Percentiles rank a stretch among this genome's conserved stretches.
These are phyloP conservation scores for Pedionomus torquatus DNA, from an alignment of 2,113 vertebrate genomes.

Conservation along the genomic window DNA sequence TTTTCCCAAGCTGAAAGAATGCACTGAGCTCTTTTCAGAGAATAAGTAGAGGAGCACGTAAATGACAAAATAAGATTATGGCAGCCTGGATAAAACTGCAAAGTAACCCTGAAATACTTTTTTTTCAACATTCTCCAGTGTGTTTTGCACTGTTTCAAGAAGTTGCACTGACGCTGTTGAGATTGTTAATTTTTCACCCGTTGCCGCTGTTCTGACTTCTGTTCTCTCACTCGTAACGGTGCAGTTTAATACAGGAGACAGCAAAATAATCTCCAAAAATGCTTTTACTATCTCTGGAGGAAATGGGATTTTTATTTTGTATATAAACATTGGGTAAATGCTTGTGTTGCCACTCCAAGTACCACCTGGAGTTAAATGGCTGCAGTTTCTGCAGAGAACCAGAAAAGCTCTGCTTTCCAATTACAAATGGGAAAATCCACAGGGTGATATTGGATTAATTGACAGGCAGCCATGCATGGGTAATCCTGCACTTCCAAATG, in stretches of 20 bases:
- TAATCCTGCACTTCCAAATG: constrained; percentile 30
- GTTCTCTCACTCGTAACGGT: not conserved
- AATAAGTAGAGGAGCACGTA: not conserved
- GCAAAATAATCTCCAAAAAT: constrained; percentile 23
- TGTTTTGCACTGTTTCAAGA: not conserved
- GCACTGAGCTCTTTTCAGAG: not conserved
- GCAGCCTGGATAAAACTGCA: not conserved
- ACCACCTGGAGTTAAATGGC: constrained; percentile 69
- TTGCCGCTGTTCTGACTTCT: not conserved
- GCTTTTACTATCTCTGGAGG: not conserved
- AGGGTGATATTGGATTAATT: constrained; percentile 33
- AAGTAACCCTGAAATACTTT: not conserved
- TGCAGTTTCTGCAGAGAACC: constrained; percentile 35
- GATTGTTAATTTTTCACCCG: not conserved
- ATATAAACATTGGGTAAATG: not conserved
- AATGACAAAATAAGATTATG: not conserved
- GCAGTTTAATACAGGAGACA: not conserved
- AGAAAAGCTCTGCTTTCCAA: constrained; percentile 42
- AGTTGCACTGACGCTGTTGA: not conserved
- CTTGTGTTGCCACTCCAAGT: not conserved
- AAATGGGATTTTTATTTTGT: not conserved
- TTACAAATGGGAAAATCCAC: constrained; percentile 51
- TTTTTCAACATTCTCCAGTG: not conserved
- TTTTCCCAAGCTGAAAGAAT: not conserved
- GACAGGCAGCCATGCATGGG: constrained; percentile 42